Conservation (phyloP, 2,797 vertebrate species). For the Hoplostethus atlanticus region DNA sequence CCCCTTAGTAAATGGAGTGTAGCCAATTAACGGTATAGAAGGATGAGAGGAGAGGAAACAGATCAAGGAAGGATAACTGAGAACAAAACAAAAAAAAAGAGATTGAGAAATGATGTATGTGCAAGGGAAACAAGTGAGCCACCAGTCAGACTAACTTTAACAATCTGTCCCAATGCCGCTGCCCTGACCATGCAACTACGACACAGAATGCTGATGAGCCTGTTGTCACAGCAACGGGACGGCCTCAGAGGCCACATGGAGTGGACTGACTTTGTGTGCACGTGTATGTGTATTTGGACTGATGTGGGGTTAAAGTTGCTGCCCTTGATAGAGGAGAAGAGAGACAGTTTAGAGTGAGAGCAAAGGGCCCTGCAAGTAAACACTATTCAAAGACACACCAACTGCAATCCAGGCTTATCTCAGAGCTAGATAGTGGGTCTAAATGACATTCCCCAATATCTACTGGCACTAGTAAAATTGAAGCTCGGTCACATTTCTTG, state of each 20-base stretch:
- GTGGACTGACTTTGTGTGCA: constrained; percentile 34
- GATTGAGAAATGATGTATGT: not conserved
- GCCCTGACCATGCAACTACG: constrained; percentile 44
- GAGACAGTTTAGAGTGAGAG: constrained; percentile 1
- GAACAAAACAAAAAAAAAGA: not conserved
- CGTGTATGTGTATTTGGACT: constrained; percentile 23
- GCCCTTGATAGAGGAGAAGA: not conserved
- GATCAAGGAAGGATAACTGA: not conserved
- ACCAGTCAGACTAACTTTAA: constrained; percentile 67
- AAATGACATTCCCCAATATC: not conserved
- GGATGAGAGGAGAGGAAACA: not conserved
- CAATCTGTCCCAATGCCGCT: constrained; percentile 53
- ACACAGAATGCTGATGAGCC: constrained; percentile 69
- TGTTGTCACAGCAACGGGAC: constrained; percentile 66
- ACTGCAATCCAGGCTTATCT: not conserved
- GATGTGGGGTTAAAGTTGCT: constrained; percentile 43
- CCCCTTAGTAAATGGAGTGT: constrained; percentile 16
- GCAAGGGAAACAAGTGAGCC: constrained; percentile 27
- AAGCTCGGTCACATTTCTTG: not conserved
- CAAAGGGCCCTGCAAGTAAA: not conserved
- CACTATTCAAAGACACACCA: constrained; percentile 2
- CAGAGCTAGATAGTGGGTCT: constrained; percentile 6
- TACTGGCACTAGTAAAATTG: not conserved
- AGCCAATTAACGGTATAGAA: not conserved
- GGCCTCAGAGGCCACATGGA: constrained; percentile 57